Evolutionary conservation across 1,140 invertebrate species (phyloP), one percentile per base, ranked within the genome.

Genomic region (Drosophila ambigua): DNA sequence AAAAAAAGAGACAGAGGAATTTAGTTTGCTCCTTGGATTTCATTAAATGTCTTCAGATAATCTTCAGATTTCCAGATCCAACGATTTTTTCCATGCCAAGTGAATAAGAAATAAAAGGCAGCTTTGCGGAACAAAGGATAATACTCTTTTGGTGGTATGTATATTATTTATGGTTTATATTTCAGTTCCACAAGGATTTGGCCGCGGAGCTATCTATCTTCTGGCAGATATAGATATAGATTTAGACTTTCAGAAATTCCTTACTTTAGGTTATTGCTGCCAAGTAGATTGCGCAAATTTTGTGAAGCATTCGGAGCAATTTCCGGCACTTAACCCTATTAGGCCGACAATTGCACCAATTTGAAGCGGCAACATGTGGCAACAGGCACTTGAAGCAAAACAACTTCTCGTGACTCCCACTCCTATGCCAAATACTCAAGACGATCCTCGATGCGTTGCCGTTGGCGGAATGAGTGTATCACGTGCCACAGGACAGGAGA

Each of bases 241-340:
- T 24, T 24, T 24, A 4, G 23, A 24, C 23, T 20, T 26, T n/a
- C 16, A n/a, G 3, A 13, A 9, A n/a, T 9, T 50, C 2, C 7
- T 11, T 4, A 1, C 9, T n/a, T 20, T 20, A 15, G 13, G n/a
- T 41, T 4, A 44, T 13, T 20, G 44, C 20, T 65, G 48, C 48
- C 4, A 64, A 65, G 49, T 46, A 39, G 16, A 23, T 16, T 16
- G 16, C 31, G 23, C 45, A 11, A 48, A 41, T 13, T 28, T 31
- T 23, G 52, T 35, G 23, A 26, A 11, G 0, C 4, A 13, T 9
- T 39, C 35, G 11, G 26, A 52, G 20, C 75, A 60, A 64, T 72
- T 79, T 81, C 61, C 73, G 82, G 73, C 81, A 81, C 77, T 85
- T 87, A 85, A 87, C 81, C 81, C 81, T 75, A 74, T 85, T 57